Evolutionary conservation across 1,140 invertebrate species (phyloP), one percentile per base, ranked within the genome.

Genomic region (Scaptomyza graminum): DNA sequence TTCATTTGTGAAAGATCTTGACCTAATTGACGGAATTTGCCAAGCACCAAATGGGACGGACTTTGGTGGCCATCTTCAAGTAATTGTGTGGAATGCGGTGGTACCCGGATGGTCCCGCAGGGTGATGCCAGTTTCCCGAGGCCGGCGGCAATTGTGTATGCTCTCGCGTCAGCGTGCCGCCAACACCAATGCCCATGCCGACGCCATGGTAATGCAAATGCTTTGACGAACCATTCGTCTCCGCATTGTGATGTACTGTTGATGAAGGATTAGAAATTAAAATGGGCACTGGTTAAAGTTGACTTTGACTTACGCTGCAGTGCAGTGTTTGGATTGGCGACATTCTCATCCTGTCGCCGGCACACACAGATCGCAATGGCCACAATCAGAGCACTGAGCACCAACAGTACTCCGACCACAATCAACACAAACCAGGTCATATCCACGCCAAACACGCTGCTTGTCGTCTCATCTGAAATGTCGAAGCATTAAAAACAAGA

Each of bases 81-180:
- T 88, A 91, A 56, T 82, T 92, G 90, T 79, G 90, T 91, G 84
- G 90, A 85, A 90, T 91, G 93, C 93, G 92, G 92, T 92, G 93
- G 93, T 93, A 93, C 95, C 95, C 95, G 94, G 94, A 93, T 94
- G 93, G 95, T 95, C 95, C 96, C 96, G 94, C 96, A 97, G 96
- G 96, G 96, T 95, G 96, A 95, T 94, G 94, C 96, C 95, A 96
- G 96, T 97, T 97, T 97, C 96, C 96, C 96, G 96, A 95, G 82
- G 90, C 91, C 79, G 92, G 74, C 61, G 92, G 90, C 89, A 92
- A 81, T 81, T 92, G 87, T 80, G 92, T 91, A 46, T 90, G 88
- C 74, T 92, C 81, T 84, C 92, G 79, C 85, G 92, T 80, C 62
- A 91, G 81, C 59, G 90, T 92, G 79, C 90, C 93, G 82, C 88